Percentiles rank a stretch among this genome's conserved stretches.
These are phyloP conservation scores for Eleginops maclovinus DNA, from an alignment of 2,113 vertebrate genomes.

Conservation along the genomic window DNA sequence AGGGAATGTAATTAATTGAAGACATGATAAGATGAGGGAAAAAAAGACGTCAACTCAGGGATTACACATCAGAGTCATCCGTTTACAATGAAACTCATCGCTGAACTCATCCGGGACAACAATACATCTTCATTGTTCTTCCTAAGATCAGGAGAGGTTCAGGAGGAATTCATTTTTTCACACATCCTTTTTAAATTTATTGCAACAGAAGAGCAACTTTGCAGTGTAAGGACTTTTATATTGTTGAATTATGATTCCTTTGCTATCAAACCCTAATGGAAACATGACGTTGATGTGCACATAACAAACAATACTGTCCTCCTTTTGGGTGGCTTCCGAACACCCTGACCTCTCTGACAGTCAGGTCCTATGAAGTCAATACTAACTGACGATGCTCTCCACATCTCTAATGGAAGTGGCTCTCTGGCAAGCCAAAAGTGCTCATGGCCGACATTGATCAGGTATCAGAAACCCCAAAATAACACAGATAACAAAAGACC, in stretches of 20 bases:
- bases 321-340: not conserved
- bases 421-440: constrained; percentile 9
- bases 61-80: constrained; percentile 36
- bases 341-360: constrained; percentile 1
- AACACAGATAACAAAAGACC: constrained; percentile 46
- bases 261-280: not conserved
- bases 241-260: constrained; percentile 2
- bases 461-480: constrained; percentile 64
- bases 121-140: constrained; percentile 14
- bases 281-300: not conserved
- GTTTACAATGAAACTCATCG: constrained; percentile 15
- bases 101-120: constrained; percentile 17
- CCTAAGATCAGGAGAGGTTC: not conserved
- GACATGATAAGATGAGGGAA: constrained; percentile 43
- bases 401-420: constrained; percentile 46
- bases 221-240: not conserved
- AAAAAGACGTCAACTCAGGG: constrained; percentile 13
- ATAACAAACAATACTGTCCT: not conserved
- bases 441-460: constrained; percentile 62
- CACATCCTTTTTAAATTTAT: not conserved
- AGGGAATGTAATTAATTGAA: constrained; percentile 56
- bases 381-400: constrained; percentile 18
- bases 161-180: not conserved
- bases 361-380: constrained; percentile 45
- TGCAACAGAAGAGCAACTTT: not conserved